Conservation (phyloP, 1,140 invertebrate species). For the Nymphalis io region DNA sequence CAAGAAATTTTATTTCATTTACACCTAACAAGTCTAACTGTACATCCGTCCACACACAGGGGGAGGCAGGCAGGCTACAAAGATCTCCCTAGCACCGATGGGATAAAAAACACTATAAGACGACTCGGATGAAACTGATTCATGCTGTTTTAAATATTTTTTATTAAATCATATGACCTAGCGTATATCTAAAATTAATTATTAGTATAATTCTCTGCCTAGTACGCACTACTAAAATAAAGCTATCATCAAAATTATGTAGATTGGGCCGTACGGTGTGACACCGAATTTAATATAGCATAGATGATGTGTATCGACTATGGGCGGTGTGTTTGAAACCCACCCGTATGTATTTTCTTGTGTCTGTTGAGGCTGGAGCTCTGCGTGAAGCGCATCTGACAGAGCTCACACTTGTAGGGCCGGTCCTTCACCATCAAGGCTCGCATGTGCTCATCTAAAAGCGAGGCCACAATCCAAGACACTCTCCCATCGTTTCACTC, state of each 20-base stretch:
- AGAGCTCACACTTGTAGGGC: slow-evolving; percentile 89
- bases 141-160: too few species aligned
- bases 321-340: slow-evolving; percentile 72
- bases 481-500: slow-evolving; percentile 38
- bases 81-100: slow-evolving; percentile 14
- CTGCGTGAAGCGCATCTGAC: slow-evolving; percentile 88
- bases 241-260: neutral
- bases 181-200: too few species aligned
- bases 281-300: neutral
- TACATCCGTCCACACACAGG: slow-evolving; percentile 70
- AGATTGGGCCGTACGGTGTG: slow-evolving; percentile 2
- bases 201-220: neutral
- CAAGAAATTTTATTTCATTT: slow-evolving; percentile 58
- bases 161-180: too few species aligned
- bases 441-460: slow-evolving; percentile 82
- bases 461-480: slow-evolving; percentile 61
- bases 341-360: slow-evolving; percentile 90
- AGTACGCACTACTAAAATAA: neutral
- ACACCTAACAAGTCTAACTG: slow-evolving; percentile 49
- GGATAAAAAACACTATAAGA: neutral
- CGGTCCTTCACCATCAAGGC: slow-evolving; percentile 83
- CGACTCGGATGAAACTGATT: neutral
- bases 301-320: slow-evolving; percentile 27
- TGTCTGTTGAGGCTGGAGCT: slow-evolving; percentile 91
- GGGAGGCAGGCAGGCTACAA: slow-evolving; percentile 71